Evolutionary conservation across 1,140 invertebrate species (phyloP).

Genomic region (Drosophila grimshawi): DNA sequence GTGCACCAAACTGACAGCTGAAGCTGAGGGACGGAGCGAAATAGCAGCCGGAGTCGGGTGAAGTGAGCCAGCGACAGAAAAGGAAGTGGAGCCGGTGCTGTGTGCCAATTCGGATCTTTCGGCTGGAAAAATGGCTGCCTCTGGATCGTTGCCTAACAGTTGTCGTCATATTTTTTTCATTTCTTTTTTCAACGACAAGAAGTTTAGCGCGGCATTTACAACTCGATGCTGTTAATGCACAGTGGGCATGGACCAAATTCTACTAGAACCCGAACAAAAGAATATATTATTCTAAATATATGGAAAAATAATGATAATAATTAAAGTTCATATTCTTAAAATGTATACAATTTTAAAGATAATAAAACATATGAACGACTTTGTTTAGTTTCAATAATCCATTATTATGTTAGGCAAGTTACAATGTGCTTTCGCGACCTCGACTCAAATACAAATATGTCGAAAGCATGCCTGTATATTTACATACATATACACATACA

Average conservation of each 20-base stretch:
- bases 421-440: slow-evolving; percentile 48
- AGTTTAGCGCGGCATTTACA: slow-evolving; percentile 40
- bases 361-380: no score
- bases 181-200: slow-evolving; percentile 16
- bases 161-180: slow-evolving; percentile 63
- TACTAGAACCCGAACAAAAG: background rate
- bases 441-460: background rate
- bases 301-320: no score
- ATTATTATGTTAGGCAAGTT: no score
- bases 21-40: slow-evolving; percentile 33
- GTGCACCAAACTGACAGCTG: slow-evolving; percentile 58
- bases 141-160: slow-evolving; percentile 56
- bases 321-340: no score
- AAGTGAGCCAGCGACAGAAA: slow-evolving; percentile 28
- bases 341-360: no score
- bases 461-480: background rate
- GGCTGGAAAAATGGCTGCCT: slow-evolving; percentile 68
- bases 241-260: slow-evolving; percentile 6
- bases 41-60: slow-evolving; percentile 16
- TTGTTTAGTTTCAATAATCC: no score
- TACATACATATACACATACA: background rate
- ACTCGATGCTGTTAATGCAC: slow-evolving; percentile 29
- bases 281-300: no score
- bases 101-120: slow-evolving; percentile 54
- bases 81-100: slow-evolving; percentile 11